Conservation (phyloP, 2,888 invertebrate genomes). For the Coelinius sp. region DNA sequence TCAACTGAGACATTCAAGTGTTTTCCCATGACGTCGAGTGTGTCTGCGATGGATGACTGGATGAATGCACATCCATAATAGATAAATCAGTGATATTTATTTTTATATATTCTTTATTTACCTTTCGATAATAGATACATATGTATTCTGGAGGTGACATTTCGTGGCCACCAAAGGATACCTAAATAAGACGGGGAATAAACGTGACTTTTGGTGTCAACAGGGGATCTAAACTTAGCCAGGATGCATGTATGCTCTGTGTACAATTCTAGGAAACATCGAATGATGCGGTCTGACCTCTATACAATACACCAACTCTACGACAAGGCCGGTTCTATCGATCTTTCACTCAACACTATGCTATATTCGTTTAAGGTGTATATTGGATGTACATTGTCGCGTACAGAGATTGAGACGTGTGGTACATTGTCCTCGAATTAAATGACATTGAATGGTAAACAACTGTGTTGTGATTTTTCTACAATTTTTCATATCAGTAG, state of each 20-base stretch:
- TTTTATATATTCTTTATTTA: not conserved
- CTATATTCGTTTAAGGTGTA: not conserved
- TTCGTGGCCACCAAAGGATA: not conserved
- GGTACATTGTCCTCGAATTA: not conserved
- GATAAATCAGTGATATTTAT: not conserved
- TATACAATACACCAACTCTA: not conserved
- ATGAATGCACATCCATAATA: not conserved
- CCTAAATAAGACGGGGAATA: not conserved
- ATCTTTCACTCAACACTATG: slow-evolving; percentile 10
- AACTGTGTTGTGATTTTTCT: not conserved
- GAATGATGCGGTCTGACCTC: slow-evolving; percentile 36
- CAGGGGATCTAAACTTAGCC: slow-evolving; percentile 12
- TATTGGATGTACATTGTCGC: not conserved
- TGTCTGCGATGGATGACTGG: not conserved
- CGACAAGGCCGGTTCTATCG: slow-evolving; percentile 14
- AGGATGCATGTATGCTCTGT: not conserved
- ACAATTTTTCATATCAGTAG: not conserved
- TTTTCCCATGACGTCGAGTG: slow-evolving; percentile 17
- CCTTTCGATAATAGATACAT: not conserved
- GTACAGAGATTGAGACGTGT: not conserved
- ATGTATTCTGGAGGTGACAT: not conserved
- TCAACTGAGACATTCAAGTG: not conserved
- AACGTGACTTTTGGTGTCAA: not conserved
- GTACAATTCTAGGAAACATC: slow-evolving; percentile 9
- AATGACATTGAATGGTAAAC: not conserved